phyloP scores from a whole-genome alignment of 2,113 vertebrate genomes.

The Struthidea cinerea region DNA sequence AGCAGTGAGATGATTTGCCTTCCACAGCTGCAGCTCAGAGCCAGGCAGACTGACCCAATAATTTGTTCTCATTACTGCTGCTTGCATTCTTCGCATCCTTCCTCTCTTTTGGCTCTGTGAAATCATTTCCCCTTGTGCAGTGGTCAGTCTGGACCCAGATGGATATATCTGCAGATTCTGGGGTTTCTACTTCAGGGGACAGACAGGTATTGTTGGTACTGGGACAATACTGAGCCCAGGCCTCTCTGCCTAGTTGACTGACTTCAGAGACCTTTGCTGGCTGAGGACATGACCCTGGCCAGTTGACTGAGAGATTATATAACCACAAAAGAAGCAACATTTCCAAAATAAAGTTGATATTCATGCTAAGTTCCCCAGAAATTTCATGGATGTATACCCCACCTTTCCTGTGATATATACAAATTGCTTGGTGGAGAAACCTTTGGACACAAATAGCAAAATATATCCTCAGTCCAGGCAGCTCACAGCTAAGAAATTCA shows the following conservation, averaged over 20 bases:
- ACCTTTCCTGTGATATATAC: neutral
- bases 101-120: neutral
- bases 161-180: neutral
- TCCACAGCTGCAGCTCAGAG: neutral
- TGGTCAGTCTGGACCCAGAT: neutral
- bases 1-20: neutral
- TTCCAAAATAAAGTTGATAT: neutral
- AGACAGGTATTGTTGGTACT: neutral
- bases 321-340: neutral
- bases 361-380: neutral
- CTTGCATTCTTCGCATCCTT: neutral
- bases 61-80: neutral
- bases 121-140: neutral
- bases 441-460: neutral
- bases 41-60: neutral
- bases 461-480: neutral
- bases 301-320: neutral
- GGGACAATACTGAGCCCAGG: neutral
- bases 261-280: neutral
- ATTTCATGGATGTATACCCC: neutral
- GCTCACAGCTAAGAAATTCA: neutral
- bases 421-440: neutral
- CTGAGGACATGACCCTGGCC: neutral
- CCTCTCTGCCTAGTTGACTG: neutral
- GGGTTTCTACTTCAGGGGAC: neutral